These are phyloP conservation scores for Sphinx pinastri DNA, from an alignment of 2,888 invertebrate species.

Conservation along the genomic window DNA sequence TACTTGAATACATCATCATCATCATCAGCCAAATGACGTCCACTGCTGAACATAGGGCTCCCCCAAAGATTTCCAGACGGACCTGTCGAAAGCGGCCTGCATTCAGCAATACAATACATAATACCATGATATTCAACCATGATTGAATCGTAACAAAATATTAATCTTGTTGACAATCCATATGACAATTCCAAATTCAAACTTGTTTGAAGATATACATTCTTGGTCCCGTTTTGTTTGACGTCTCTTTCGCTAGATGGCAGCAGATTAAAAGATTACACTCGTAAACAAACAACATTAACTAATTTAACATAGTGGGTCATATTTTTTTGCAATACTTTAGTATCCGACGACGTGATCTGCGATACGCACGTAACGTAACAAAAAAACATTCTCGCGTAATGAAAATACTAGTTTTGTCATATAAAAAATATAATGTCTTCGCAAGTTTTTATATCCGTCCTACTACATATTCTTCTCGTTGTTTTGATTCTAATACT, in stretches of 20 bases:
- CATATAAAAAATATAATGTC: conserved; percentile 1
- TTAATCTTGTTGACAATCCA: too few relatives aligned
- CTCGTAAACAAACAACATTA: conserved; percentile 6
- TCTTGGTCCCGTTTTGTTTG: background rate
- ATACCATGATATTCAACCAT: too few relatives aligned
- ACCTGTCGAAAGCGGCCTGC: too few relatives aligned
- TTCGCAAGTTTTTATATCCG: conserved; percentile 1
- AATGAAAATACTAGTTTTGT: background rate
- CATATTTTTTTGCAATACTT: conserved; percentile 4
- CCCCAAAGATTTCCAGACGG: too few relatives aligned
- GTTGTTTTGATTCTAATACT: conserved; percentile 9
- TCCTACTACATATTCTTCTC: conserved; percentile 13
- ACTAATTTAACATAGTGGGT: conserved; percentile 11
- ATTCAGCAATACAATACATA: too few relatives aligned
- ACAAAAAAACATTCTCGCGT: background rate
- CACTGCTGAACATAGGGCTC: too few relatives aligned
- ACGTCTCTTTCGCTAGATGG: background rate
- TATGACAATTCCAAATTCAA: too few relatives aligned
- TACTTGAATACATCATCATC: too few relatives aligned
- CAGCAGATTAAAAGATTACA: background rate
- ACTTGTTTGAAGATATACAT: background rate
- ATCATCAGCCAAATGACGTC: too few relatives aligned
- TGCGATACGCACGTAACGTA: background rate
- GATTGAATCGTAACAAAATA: too few relatives aligned
- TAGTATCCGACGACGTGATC: background rate